Evolutionary conservation across 2,797 vertebrate species (phyloP), one percentile per base, ranked within the genome.

Genomic region (Epinephelus malabaricus): DNA sequence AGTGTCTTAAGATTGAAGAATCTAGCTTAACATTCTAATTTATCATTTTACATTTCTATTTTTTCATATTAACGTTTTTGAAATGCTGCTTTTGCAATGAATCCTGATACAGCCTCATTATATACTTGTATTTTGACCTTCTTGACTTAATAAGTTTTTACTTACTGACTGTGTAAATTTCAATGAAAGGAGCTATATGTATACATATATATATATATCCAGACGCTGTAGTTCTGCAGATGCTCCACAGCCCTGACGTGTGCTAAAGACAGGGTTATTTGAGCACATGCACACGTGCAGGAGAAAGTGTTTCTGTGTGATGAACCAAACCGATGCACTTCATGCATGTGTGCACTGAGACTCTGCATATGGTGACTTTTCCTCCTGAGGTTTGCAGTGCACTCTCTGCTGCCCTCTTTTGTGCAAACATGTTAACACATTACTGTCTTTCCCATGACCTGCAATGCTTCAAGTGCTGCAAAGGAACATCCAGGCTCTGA

Each of bases 321-420:
- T 78, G 73, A 76, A 45, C 74, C 67, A 49, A 58, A 45, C 46
- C 45, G 65, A 79, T 79, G 47, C 30, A 45, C 68, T 85, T 90
- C 62, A 92, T 88, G 88, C 92, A 91, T 86, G 91, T 92, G 89
- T 87, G 91, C 84, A 67, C 83, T 27, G 12, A 70, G 7, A 23
- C 55, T 56, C 58, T 78, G 66, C 84, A 86, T 69, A 73, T 74
- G 81, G 60, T 63, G 79, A 72, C 51, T 76, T 47, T 46, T 69
- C 2, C 62, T 73, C 51, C 9, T 21, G 55, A 71, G 78, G 38
- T 21, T 66, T 23, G n/a, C 17, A 56, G 5, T 45, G n/a, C 1
- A 74, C 58, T 82, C 89, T 89, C 81, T 92, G 84, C 89, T 90
- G 91, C 92, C 92, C 85, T 83, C 93, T 87, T 5, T 13, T 71